Conservation (phyloP, 2,797 vertebrate species). For the Phrynocephalus forsythii region DNA sequence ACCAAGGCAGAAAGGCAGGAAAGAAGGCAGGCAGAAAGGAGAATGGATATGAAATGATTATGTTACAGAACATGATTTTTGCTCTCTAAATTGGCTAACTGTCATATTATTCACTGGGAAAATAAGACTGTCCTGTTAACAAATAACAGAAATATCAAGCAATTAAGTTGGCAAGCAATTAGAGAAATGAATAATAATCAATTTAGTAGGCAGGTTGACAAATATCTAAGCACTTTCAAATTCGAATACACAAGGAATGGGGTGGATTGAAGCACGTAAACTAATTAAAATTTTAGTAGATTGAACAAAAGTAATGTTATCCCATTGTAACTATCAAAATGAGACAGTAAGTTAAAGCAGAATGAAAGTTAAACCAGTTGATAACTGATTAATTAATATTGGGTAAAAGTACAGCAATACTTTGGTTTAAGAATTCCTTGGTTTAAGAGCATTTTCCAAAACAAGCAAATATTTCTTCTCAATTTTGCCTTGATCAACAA, state of each 20-base stretch:
- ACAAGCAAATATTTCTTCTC: too few species aligned
- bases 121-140: slow-evolving; percentile 51
- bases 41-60: neutral
- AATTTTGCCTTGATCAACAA: too few species aligned
- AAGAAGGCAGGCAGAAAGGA: neutral
- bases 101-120: neutral
- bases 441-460: too few species aligned
- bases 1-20: too few species aligned
- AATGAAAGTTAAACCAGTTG: slow-evolving; percentile 47
- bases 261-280: slow-evolving; percentile 58
- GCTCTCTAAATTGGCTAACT: slow-evolving; percentile 5
- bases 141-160: slow-evolving; percentile 44
- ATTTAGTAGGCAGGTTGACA: slow-evolving; percentile 40
- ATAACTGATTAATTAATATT: slow-evolving; percentile 50
- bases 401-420: neutral
- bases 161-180: slow-evolving; percentile 65
- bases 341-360: slow-evolving; percentile 44
- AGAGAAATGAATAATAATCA: slow-evolving; percentile 56
- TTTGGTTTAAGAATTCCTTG: too few species aligned
- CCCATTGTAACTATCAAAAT: slow-evolving; percentile 25
- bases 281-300: slow-evolving; percentile 58
- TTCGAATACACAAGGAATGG: slow-evolving; percentile 48
- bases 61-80: slow-evolving; percentile 2
- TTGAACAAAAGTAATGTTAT: slow-evolving; percentile 58
- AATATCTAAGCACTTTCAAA: slow-evolving; percentile 54